phyloP scores from a whole-genome alignment of 2,888 invertebrate genomes.

The Campaea margaritaria region DNA sequence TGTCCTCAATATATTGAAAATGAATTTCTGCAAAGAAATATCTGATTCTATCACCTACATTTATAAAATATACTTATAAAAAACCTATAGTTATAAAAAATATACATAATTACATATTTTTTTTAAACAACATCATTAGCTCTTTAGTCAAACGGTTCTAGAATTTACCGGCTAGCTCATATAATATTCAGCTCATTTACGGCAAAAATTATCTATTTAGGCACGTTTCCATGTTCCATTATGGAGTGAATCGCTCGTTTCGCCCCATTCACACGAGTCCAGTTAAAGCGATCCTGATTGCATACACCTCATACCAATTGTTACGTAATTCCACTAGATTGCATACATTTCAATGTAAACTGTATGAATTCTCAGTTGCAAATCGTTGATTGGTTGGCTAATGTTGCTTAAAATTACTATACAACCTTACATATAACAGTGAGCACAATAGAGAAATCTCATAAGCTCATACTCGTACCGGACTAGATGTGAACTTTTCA shows the following conservation, averaged over 20 bases:
- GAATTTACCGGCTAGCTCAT: conserved; percentile 17
- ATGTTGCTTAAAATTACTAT: conserved; percentile 3
- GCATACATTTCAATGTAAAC: conserved; percentile 48
- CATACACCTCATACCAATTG: conserved; percentile 64
- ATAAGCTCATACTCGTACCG: too few relatives aligned
- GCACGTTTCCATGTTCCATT: conserved; percentile 41
- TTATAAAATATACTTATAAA: too few relatives aligned
- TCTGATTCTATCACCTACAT: too few relatives aligned
- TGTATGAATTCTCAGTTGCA: conserved; percentile 30
- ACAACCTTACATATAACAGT: too few relatives aligned
- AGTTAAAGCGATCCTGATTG: conserved; percentile 71
- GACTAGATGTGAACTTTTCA: too few relatives aligned
- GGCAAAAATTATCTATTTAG: conserved; percentile 36
- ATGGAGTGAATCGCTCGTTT: conserved; percentile 60
- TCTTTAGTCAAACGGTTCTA: neutral
- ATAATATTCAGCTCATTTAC: conserved; percentile 32
- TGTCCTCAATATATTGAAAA: too few relatives aligned
- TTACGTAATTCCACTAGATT: conserved; percentile 57
- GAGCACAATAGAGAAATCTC: too few relatives aligned
- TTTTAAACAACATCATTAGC: neutral
- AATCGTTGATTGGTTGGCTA: conserved; percentile 10
- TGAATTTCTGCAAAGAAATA: too few relatives aligned
- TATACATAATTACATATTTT: too few relatives aligned
- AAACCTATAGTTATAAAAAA: neutral
- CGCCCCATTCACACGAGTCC: conserved; percentile 58